A percentile compares a stretch with the other conserved stretches of the same genome.
Evolutionary conservation across 2,888 invertebrate genomes (phyloP).

Genomic region (Calliopum simillimum): DNA sequence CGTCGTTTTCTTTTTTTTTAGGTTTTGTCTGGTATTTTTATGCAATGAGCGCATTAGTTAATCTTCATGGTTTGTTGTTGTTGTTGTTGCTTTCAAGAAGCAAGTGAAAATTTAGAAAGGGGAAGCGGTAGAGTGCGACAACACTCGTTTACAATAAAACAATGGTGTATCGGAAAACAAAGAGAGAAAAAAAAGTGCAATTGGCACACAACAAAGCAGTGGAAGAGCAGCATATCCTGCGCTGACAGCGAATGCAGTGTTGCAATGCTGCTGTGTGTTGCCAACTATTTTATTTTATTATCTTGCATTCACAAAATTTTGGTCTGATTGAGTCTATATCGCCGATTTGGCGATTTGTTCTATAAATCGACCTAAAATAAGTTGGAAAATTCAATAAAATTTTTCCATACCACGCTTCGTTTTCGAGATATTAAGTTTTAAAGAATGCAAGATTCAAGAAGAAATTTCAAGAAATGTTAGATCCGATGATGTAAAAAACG

Average conservation of each 20-base stretch:
- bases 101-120: not conserved
- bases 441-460: no score
- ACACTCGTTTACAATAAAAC: not conserved
- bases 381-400: no score
- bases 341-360: no score
- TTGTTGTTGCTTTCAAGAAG: not conserved
- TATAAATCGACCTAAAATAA: no score
- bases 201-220: slow-evolving; percentile 15
- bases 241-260: not conserved
- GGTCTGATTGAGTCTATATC: no score
- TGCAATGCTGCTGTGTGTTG: not conserved
- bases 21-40: slow-evolving; percentile 7
- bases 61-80: slow-evolving; percentile 9
- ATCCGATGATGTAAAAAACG: no score
- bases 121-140: not conserved
- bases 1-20: not conserved
- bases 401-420: no score
- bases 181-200: slow-evolving; percentile 7
- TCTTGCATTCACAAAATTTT: no score
- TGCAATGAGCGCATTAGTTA: slow-evolving; percentile 11
- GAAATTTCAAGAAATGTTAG: no score
- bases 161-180: not conserved
- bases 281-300: not conserved
- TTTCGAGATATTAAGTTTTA: no score
- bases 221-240: not conserved